Conservation (phyloP, 2,797 vertebrate genomes). For the Hoplostethus mediterraneus region DNA sequence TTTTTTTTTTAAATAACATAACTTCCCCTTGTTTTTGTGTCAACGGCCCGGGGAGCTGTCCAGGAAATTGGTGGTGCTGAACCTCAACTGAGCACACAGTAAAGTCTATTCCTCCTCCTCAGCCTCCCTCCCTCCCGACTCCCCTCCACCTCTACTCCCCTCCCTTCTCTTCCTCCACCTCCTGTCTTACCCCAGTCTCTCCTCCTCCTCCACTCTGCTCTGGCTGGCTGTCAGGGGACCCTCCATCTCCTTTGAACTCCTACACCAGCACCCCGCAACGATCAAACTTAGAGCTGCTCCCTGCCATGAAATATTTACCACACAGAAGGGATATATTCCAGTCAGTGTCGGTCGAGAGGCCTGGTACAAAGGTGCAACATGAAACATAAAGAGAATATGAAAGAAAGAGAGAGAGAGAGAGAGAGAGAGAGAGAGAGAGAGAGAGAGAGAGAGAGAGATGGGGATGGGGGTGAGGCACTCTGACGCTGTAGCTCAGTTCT, state of each 20-base stretch:
- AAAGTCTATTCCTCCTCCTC: slow-evolving; percentile 20
- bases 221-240: slow-evolving; percentile 77
- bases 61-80: slow-evolving; percentile 75
- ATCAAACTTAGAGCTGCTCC: slow-evolving; percentile 79
- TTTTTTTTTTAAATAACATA: slow-evolving; percentile 25
- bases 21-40: slow-evolving; percentile 35
- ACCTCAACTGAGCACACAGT: slow-evolving; percentile 55
- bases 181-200: slow-evolving; percentile 42
- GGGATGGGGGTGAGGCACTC: slow-evolving; percentile 28
- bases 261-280: slow-evolving; percentile 76
- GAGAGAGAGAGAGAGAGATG: not conserved
- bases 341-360: slow-evolving; percentile 65
- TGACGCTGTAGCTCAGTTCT: slow-evolving; percentile 45
- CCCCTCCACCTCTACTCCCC: slow-evolving; percentile 4
- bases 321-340: slow-evolving; percentile 76
- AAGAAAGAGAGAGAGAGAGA: slow-evolving; percentile 43
- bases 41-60: slow-evolving; percentile 71
- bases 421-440: slow-evolving; percentile 1
- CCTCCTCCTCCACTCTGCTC: slow-evolving; percentile 59
- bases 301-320: slow-evolving; percentile 82
- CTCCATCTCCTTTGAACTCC: slow-evolving; percentile 80
- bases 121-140: slow-evolving; percentile 5
- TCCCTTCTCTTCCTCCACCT: slow-evolving; percentile 30
- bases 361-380: slow-evolving; percentile 73
- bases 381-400: slow-evolving; percentile 74